Conservation (phyloP, 1,140 invertebrate genomes). For the Homalodisca vitripennis region DNA sequence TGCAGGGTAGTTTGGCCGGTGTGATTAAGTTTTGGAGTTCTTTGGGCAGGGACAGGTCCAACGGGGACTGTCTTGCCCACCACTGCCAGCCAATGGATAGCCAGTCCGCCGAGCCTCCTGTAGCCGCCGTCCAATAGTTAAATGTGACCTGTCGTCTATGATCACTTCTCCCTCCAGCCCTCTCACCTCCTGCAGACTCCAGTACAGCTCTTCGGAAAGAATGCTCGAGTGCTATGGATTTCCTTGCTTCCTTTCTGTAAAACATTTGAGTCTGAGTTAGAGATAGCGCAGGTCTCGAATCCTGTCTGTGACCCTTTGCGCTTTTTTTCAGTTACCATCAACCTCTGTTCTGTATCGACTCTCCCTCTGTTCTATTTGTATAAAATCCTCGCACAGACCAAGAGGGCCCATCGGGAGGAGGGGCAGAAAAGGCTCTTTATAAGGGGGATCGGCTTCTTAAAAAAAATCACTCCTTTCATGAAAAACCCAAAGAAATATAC, state of each 20-base stretch:
- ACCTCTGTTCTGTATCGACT: too few relatives aligned
- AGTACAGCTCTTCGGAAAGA: slow-evolving; percentile 58
- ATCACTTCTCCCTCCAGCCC: slow-evolving; percentile 63
- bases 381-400: too few relatives aligned
- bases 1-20: neutral
- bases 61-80: slow-evolving; percentile 62
- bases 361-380: too few relatives aligned
- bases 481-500: too few relatives aligned
- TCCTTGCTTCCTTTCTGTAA: slow-evolving; percentile 72
- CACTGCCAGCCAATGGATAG: slow-evolving; percentile 72
- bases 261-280: too few relatives aligned
- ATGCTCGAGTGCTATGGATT: slow-evolving; percentile 48
- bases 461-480: too few relatives aligned
- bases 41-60: slow-evolving; percentile 48
- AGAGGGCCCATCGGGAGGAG: too few relatives aligned
- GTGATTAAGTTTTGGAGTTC: neutral
- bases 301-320: too few relatives aligned
- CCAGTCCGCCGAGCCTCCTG: slow-evolving; percentile 67
- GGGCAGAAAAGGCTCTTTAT: too few relatives aligned
- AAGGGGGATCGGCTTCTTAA: too few relatives aligned
- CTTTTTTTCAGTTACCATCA: too few relatives aligned
- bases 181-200: slow-evolving; percentile 46
- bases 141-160: slow-evolving; percentile 72
- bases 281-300: too few relatives aligned
- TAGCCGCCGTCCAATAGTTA: slow-evolving; percentile 77